Percentiles rank a stretch among this genome's conserved stretches.
Conservation (phyloP, 2,797 vertebrate species). For the Novumbra hubbsi region DNA sequence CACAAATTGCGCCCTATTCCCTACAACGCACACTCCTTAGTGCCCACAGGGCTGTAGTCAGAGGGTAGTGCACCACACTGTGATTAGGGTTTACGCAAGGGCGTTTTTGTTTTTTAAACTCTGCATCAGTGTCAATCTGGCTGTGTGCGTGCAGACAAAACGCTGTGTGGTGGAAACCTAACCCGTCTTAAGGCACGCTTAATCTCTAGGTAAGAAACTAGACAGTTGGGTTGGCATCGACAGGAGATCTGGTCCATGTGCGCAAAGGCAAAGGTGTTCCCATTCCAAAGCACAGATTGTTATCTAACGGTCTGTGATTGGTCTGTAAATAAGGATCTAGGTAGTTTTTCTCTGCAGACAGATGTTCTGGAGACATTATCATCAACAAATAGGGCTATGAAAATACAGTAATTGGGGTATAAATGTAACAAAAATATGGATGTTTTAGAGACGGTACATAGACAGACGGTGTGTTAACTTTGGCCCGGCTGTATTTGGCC, state of each 20-base stretch:
- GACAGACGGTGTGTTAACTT: background rate
- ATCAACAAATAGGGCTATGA: background rate
- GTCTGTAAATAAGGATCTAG: background rate
- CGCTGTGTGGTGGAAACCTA: conserved; percentile 14
- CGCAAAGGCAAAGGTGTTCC: background rate
- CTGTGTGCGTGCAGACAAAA: conserved; percentile 24
- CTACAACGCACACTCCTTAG: background rate
- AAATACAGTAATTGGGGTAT: no score
- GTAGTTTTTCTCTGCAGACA: background rate
- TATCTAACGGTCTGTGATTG: background rate
- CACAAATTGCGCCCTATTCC: background rate
- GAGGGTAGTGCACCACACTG: no score
- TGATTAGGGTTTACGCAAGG: conserved; percentile 32
- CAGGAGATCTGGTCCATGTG: background rate
- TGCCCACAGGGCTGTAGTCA: background rate
- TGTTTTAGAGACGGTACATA: no score
- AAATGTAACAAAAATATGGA: no score
- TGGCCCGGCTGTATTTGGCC: conserved; percentile 24
- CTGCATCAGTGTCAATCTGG: conserved; percentile 29
- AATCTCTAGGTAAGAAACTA: conserved; percentile 38
- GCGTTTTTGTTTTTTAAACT: conserved; percentile 27
- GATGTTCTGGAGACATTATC: background rate
- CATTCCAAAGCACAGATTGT: background rate
- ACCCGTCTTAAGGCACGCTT: conserved; percentile 36
- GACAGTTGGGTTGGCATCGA: background rate